Percentiles rank a stretch among this genome's conserved stretches.
phyloP scores from a whole-genome alignment of 92 coral and sea anemone species.

The Anthopleura xanthogrammica region DNA sequence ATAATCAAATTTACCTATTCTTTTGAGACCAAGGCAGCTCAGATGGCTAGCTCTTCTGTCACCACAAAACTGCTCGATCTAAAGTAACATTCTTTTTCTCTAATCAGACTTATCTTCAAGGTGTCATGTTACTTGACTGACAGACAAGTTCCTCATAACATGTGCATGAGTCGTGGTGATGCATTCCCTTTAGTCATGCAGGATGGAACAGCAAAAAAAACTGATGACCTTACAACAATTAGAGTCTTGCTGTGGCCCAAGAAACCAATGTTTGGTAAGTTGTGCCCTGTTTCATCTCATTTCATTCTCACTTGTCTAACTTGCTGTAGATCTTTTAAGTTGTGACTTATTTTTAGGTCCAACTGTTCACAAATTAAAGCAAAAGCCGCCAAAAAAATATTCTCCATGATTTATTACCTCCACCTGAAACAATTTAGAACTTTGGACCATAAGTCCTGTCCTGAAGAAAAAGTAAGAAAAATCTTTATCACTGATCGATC shows the following conservation, averaged over 20 bases:
- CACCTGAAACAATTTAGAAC: no score
- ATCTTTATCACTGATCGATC: no score
- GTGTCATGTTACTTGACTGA: slow-evolving; percentile 38
- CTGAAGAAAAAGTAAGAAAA: no score
- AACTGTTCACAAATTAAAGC: no score
- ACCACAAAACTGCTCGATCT: no score
- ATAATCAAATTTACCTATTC: no score
- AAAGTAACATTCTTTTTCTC: neutral
- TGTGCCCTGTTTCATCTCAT: neutral
- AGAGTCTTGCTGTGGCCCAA: slow-evolving; percentile 53
- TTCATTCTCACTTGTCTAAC: neutral
- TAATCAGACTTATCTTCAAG: slow-evolving; percentile 33
- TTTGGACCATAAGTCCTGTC: no score
- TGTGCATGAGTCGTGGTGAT: slow-evolving; percentile 36
- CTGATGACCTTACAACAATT: slow-evolving; percentile 11
- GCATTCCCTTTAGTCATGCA: neutral
- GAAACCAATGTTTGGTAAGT: slow-evolving; percentile 50
- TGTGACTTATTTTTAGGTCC: neutral
- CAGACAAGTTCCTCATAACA: slow-evolving; percentile 45
- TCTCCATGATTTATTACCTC: no score
- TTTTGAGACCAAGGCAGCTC: no score
- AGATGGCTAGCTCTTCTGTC: no score
- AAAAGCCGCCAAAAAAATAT: no score
- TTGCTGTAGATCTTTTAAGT: neutral
- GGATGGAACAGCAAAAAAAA: neutral